Conservation (phyloP, 2,888 invertebrate genomes). For the Caradrina kadenii region DNA sequence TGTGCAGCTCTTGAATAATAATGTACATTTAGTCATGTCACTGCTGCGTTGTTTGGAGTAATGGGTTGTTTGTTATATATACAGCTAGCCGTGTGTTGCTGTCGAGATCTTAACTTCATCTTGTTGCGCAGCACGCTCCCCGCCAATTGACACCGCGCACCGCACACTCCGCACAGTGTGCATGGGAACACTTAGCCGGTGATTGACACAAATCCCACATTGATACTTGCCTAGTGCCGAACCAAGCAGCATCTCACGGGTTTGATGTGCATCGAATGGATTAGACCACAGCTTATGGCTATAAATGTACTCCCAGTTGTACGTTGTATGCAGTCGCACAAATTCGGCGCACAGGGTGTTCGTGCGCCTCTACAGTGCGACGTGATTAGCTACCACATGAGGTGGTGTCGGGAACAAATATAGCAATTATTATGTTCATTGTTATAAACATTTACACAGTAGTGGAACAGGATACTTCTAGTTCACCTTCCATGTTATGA, state of each 20-base stretch:
- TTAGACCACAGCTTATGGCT: neutral
- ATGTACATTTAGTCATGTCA: conserved; percentile 7
- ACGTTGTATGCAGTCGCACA: neutral
- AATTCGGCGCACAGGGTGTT: neutral
- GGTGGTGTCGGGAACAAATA: neutral
- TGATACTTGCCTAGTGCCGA: neutral
- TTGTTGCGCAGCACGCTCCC: too few species aligned
- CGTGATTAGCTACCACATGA: neutral
- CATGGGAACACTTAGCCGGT: neutral
- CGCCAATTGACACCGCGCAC: too few species aligned
- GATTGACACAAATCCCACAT: neutral
- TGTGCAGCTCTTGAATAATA: conserved; percentile 25
- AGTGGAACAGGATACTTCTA: neutral
- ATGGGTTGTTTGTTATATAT: neutral
- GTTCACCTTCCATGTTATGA: neutral
- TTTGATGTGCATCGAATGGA: neutral
- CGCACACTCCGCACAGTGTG: neutral
- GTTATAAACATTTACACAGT: too few species aligned
- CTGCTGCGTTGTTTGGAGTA: neutral
- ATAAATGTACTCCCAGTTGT: too few species aligned
- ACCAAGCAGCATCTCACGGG: neutral
- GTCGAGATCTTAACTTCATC: neutral
- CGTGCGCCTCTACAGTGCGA: neutral
- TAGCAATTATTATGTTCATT: neutral
- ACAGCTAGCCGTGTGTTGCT: neutral